Evolutionary conservation across 2,888 invertebrate genomes (phyloP), one percentile per base, ranked within the genome.

Genomic region (Norana najaformis): DNA sequence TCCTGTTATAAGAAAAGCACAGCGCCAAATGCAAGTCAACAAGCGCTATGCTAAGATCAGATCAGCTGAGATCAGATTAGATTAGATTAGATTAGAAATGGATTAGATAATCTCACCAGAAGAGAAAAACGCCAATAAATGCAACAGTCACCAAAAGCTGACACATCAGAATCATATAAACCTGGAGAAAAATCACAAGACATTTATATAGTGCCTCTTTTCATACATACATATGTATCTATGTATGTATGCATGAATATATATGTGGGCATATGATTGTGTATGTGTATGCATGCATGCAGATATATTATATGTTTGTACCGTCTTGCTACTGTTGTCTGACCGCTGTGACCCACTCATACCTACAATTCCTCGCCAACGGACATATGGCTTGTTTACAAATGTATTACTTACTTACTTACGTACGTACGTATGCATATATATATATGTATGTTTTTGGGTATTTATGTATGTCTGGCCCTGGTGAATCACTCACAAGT

Each of bases 161-260:
- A 13, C 93, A 90, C 90, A 93, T 93, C 90, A 95, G 92, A n/a
- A 95, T 94, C 90, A 94, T 91, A 90, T 94, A 95, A 11, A 95
- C 94, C 94, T 94, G 92, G 0, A 93, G 90, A 34, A 35, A 85
- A 36, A 30, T 2, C 16, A 23, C 6, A 1, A 47, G 23, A 6
- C 69, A 30, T 69, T 69, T 69, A n/a, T 69, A n/a, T 47, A 69
- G 69, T n/a, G n/a, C n/a, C 69, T 69, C 3, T 8, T 1, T 16
- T n/a, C 8, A 69, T 69, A n/a, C 11, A n/a, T 41, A 41, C 5
- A 41, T 41, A 41, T 1, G 41, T 41, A 41, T 18, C 1, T 13
- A 41, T 30, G 30, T 53, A 8, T 18, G 18, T 47, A 14, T 47
- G 18, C 47, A 23, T 47, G 23, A 11, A 47, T 47, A 47, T 23